A percentile compares a stretch with the other conserved stretches of the same genome.
phyloP scores from a whole-genome alignment of 2,888 invertebrate genomes.

The Coenonympha arcania region DNA sequence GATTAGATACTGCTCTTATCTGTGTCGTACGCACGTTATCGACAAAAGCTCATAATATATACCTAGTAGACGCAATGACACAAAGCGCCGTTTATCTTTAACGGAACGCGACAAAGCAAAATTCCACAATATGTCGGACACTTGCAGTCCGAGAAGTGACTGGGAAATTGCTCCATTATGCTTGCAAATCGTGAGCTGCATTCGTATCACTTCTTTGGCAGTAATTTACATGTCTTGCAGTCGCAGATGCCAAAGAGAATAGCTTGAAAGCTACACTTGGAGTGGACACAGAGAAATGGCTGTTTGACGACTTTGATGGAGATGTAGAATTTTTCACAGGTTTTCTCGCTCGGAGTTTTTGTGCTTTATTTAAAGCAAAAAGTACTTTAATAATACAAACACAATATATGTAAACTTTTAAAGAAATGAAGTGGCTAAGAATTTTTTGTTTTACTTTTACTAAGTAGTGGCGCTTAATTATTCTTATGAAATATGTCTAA shows the following conservation, averaged over 20 bases:
- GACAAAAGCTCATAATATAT: not conserved
- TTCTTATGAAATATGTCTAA: no score
- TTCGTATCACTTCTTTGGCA: slow-evolving; percentile 20
- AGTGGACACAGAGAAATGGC: slow-evolving; percentile 16
- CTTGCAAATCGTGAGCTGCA: slow-evolving; percentile 25
- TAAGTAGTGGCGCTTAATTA: no score
- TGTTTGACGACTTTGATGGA: slow-evolving; percentile 1
- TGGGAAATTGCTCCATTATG: slow-evolving; percentile 25
- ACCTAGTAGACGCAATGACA: not conserved
- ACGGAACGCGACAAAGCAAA: slow-evolving; percentile 16
- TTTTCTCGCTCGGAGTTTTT: not conserved
- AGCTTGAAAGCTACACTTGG: slow-evolving; percentile 17
- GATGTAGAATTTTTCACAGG: not conserved
- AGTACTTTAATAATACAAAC: not conserved
- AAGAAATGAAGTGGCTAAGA: no score
- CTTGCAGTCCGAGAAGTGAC: slow-evolving; percentile 22
- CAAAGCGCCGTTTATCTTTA: slow-evolving; percentile 16
- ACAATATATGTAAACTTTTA: no score
- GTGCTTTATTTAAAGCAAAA: not conserved
- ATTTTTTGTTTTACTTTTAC: no score
- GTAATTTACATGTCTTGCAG: slow-evolving; percentile 11
- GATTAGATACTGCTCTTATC: no score
- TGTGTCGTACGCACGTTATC: not conserved
- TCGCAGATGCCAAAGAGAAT: slow-evolving; percentile 16
- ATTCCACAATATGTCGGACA: slow-evolving; percentile 20